phyloP scores from a whole-genome alignment of 2,888 invertebrate genomes.

The Deilephila elpenor region DNA sequence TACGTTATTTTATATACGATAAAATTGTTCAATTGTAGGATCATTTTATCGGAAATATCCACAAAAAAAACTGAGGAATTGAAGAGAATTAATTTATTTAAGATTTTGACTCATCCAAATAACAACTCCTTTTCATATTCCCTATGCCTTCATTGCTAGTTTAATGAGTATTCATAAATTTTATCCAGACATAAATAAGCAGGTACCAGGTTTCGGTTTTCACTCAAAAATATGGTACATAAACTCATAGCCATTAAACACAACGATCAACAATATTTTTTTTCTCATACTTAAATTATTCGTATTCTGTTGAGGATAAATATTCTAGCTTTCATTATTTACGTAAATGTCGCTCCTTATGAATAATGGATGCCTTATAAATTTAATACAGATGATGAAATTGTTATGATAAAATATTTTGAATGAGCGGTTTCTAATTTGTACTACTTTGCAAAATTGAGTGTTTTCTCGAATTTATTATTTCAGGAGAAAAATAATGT shows the following conservation, averaged over 20 bases:
- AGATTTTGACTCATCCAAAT: too few species aligned
- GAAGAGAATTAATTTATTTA: too few species aligned
- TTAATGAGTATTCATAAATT: background rate
- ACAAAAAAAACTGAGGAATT: too few species aligned
- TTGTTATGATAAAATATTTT: slow-evolving; percentile 34
- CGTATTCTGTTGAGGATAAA: slow-evolving; percentile 27
- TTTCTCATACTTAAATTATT: background rate
- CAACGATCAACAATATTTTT: background rate
- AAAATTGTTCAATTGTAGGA: too few species aligned
- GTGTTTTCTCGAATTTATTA: background rate
- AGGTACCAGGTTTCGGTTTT: background rate
- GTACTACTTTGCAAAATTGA: slow-evolving; percentile 36
- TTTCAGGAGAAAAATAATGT: too few species aligned
- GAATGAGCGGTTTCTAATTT: slow-evolving; percentile 30
- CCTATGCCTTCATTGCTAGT: too few species aligned
- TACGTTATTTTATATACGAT: too few species aligned
- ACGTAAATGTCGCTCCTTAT: slow-evolving; percentile 52
- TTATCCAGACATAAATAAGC: background rate
- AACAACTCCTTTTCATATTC: too few species aligned
- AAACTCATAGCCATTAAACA: background rate
- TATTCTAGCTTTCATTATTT: slow-evolving; percentile 54
- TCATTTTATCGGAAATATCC: too few species aligned
- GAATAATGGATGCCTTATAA: slow-evolving; percentile 45
- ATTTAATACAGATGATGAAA: slow-evolving; percentile 39
- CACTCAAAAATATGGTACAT: background rate